phyloP scores from a whole-genome alignment of 2,113 vertebrate genomes.

The Pelecanus crispus region DNA sequence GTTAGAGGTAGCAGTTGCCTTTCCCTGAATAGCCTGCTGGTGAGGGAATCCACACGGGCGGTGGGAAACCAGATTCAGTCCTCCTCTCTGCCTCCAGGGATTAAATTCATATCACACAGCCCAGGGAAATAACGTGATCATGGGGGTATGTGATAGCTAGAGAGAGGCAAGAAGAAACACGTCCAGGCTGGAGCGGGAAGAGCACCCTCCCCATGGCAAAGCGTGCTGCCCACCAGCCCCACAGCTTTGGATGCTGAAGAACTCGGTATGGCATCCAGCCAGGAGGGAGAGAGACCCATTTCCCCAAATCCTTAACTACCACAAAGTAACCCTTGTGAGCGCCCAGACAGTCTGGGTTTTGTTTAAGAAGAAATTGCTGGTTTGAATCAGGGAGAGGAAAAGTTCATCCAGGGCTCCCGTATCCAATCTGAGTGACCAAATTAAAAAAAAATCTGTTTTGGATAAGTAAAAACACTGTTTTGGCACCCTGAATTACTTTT shows the following conservation, averaged over 20 bases:
- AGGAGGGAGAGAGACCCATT: slow-evolving; percentile 7
- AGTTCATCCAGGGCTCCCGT: slow-evolving; percentile 27
- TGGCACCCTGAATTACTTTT: slow-evolving; percentile 20
- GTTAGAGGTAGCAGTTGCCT: slow-evolving; percentile 35
- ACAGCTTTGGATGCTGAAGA: not conserved
- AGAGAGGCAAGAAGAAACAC: not conserved
- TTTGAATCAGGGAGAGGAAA: slow-evolving; percentile 19
- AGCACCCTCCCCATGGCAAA: not conserved
- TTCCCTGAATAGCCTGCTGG: not conserved
- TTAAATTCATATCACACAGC: not conserved
- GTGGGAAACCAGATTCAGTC: slow-evolving; percentile 30
- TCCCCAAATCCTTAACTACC: slow-evolving; percentile 21
- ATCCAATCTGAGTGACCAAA: slow-evolving; percentile 7
- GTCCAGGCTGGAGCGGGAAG: not conserved
- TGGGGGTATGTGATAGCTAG: not conserved
- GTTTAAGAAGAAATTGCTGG: slow-evolving; percentile 24
- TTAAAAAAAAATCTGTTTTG: not conserved
- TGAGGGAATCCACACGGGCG: not conserved
- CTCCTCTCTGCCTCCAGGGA: not conserved
- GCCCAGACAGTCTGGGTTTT: slow-evolving; percentile 16
- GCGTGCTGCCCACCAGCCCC: not conserved
- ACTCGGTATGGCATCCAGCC: not conserved
- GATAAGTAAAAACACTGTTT: slow-evolving; percentile 11
- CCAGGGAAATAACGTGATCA: not conserved
- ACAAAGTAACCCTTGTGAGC: slow-evolving; percentile 26